phyloP scores from a whole-genome alignment of 2,113 vertebrate species.

The Takifugu bimaculatus region DNA sequence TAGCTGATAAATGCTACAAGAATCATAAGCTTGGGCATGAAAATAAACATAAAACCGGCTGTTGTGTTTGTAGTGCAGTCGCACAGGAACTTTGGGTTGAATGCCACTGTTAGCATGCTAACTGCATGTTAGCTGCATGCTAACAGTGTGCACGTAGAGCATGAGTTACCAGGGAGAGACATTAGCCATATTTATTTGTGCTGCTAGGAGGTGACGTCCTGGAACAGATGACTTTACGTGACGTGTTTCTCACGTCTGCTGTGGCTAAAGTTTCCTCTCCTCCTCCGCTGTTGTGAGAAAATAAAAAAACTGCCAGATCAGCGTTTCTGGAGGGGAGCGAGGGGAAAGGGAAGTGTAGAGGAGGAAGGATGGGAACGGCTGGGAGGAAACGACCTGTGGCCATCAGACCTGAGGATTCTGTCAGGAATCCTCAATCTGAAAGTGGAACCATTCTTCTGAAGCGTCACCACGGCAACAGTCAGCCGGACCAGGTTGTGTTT shows the following conservation, averaged over 20 bases:
- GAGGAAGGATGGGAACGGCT: conserved; percentile 46
- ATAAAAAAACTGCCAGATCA: conserved; percentile 47
- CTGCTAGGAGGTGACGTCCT: not conserved
- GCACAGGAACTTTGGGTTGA: not conserved
- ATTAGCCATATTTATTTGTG: not conserved
- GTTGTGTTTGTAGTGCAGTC: not conserved
- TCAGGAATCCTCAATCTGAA: too few species aligned
- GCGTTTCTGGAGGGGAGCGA: conserved; percentile 26
- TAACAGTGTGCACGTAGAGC: too few species aligned
- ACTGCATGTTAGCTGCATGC: too few species aligned
- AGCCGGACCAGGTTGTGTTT: too few species aligned
- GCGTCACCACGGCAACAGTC: too few species aligned
- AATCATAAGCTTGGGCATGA: not conserved
- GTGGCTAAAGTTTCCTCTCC: conserved; percentile 6
- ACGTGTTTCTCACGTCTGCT: not conserved
- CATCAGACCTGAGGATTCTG: not conserved
- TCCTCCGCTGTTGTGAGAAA: conserved; percentile 22
- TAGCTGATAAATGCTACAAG: conserved; percentile 9
- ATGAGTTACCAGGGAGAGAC: not conserved
- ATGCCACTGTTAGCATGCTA: not conserved
- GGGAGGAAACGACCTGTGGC: conserved; percentile 35
- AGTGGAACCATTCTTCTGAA: not conserved
- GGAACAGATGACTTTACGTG: not conserved
- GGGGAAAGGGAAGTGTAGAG: conserved; percentile 28
- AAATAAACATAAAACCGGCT: not conserved